Evolutionary conservation across 1,140 invertebrate species (phyloP).

Genomic region (Prorops nasuta): DNA sequence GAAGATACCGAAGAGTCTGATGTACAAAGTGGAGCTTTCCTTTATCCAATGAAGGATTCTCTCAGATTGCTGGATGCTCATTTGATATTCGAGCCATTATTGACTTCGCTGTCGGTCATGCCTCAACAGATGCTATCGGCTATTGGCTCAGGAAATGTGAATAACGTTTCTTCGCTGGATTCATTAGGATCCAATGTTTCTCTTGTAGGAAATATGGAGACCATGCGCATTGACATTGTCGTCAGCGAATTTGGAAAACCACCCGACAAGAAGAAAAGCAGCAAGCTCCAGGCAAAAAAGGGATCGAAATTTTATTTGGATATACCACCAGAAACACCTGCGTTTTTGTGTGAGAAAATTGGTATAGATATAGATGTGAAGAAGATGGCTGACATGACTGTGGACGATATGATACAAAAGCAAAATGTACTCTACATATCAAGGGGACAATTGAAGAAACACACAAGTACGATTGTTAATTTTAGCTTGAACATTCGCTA

Average conservation of each 20-base stretch:
- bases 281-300: conserved; percentile 40
- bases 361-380: conserved; percentile 85
- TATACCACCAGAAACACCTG: conserved; percentile 76
- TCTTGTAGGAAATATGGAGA: conserved; percentile 81
- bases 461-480: conserved; percentile 84
- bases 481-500: conserved; percentile 83
- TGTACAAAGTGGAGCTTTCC: conserved; percentile 57
- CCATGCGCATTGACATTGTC: conserved; percentile 90
- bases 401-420: conserved; percentile 78
- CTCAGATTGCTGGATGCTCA: conserved; percentile 84
- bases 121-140: conserved; percentile 75
- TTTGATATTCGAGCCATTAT: conserved; percentile 86
- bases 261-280: conserved; percentile 56
- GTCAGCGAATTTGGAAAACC: conserved; percentile 77
- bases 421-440: conserved; percentile 84
- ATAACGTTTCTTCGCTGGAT: conserved; percentile 68
- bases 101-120: conserved; percentile 82
- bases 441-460: conserved; percentile 82
- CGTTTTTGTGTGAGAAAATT: conserved; percentile 90
- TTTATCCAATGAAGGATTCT: conserved; percentile 79
- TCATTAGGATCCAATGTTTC: conserved; percentile 89
- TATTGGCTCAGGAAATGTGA: conserved; percentile 56
- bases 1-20: conserved; percentile 57
- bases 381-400: conserved; percentile 85
- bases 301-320: conserved; percentile 60